Conservation (phyloP, 1,140 invertebrate genomes). For the Hyphantria cunea region DNA sequence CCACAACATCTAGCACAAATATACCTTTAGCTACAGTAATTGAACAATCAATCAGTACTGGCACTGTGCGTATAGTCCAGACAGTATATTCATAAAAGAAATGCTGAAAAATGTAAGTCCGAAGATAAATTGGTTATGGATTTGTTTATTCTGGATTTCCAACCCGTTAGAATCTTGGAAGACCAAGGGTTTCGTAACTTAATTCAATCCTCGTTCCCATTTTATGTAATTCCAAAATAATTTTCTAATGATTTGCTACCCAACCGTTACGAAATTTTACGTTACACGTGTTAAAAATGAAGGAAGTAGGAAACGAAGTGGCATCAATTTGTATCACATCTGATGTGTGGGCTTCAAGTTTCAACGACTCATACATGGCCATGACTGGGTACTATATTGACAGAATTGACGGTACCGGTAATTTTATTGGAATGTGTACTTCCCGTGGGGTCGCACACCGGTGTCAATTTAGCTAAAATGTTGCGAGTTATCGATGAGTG, state of each 20-base stretch:
- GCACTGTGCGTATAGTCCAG: too few relatives aligned
- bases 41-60: too few relatives aligned
- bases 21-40: too few relatives aligned
- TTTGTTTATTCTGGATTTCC: slow-evolving; percentile 23
- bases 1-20: too few relatives aligned
- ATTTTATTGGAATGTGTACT: slow-evolving; percentile 10
- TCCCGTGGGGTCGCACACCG: slow-evolving; percentile 1
- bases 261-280: slow-evolving; percentile 9
- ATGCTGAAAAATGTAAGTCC: slow-evolving; percentile 18
- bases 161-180: slow-evolving; percentile 16
- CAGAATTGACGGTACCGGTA: not conserved
- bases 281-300: slow-evolving; percentile 3
- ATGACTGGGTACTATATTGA: slow-evolving; percentile 19
- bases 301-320: slow-evolving; percentile 1
- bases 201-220: slow-evolving; percentile 9
- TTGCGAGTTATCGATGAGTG: slow-evolving; percentile 9
- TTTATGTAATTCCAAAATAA: slow-evolving; percentile 29
- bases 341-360: slow-evolving; percentile 21
- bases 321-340: slow-evolving; percentile 13
- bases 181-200: slow-evolving; percentile 25
- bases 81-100: slow-evolving; percentile 6
- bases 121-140: slow-evolving; percentile 20
- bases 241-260: slow-evolving; percentile 16
- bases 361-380: slow-evolving; percentile 21
- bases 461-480: slow-evolving; percentile 10